These are phyloP conservation scores for Tethya wilhelma DNA, from an alignment of 37 sponge, comb jelly and placozoan species.

Conservation along the genomic window DNA sequence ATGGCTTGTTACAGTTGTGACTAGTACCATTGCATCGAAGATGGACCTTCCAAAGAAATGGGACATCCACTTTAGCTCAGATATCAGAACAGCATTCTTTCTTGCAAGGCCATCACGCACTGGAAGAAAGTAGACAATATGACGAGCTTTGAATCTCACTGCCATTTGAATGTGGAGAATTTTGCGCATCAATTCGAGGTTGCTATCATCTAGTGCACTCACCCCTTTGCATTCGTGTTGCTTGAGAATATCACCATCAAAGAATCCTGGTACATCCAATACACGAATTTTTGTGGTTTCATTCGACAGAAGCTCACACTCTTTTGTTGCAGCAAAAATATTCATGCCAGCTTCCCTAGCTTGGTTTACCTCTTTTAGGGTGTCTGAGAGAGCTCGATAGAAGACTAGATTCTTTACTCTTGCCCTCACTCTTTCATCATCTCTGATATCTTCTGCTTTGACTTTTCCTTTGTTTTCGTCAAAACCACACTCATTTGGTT, in stretches of 20 bases:
- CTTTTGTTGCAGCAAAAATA: not conserved
- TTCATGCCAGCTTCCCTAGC: not conserved
- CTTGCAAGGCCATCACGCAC: not conserved
- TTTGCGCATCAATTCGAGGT: constrained; percentile 7
- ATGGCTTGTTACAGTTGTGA: too few relatives aligned
- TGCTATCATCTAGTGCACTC: not conserved
- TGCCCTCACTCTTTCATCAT: not conserved
- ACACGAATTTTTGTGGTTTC: constrained; percentile 20
- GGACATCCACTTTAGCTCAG: constrained; percentile 19
- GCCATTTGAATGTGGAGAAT: constrained; percentile 34
- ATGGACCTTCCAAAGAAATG: constrained; percentile 23
- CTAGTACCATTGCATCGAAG: constrained; percentile 46
- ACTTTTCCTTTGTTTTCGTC: too few relatives aligned
- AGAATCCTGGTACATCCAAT: constrained; percentile 35
- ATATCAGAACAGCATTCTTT: not conserved
- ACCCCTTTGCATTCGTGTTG: not conserved
- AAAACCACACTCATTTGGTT: too few relatives aligned
- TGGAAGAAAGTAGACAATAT: constrained; percentile 44
- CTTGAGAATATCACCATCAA: not conserved
- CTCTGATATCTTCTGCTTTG: too few relatives aligned
- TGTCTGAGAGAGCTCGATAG: not conserved
- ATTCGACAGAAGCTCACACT: constrained; percentile 29
- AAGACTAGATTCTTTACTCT: constrained; percentile 13
- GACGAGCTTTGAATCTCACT: constrained; percentile 4
- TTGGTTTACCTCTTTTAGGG: constrained; percentile 1